Percentiles rank a stretch among this genome's conserved stretches.
phyloP scores from a whole-genome alignment of 2,888 invertebrate genomes.

The Trimorus sp. region DNA sequence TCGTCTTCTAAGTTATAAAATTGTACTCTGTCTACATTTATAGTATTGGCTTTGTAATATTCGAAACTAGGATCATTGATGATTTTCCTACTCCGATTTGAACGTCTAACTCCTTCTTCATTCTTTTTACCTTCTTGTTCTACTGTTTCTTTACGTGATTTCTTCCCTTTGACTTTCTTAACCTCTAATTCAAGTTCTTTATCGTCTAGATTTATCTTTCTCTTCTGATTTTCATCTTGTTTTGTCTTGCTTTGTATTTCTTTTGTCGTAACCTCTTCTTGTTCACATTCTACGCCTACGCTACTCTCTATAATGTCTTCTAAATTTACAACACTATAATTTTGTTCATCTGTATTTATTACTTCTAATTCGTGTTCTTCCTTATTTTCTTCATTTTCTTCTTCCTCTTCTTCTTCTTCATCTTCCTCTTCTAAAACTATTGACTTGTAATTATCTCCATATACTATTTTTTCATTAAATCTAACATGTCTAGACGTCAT shows the following conservation, averaged over 20 bases:
- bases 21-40: background rate
- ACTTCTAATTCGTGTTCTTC: no score
- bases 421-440: background rate
- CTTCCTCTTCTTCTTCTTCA: background rate
- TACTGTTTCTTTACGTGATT: no score
- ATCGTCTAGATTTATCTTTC: no score
- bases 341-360: no score
- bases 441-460: background rate
- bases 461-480: constrained; percentile 5
- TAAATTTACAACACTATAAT: background rate
- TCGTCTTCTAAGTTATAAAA: background rate
- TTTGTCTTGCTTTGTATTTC: no score
- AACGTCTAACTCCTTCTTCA: background rate
- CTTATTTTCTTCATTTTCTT: background rate
- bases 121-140: background rate
- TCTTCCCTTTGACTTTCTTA: no score
- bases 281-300: no score
- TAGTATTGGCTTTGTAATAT: background rate
- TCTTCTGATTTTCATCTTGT: no score
- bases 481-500: background rate
- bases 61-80: background rate
- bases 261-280: no score
- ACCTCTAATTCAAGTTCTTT: no score
- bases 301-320: background rate
- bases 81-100: background rate